These are phyloP conservation scores for Numida meleagris DNA, from an alignment of 2,113 vertebrate genomes.

Conservation along the genomic window DNA sequence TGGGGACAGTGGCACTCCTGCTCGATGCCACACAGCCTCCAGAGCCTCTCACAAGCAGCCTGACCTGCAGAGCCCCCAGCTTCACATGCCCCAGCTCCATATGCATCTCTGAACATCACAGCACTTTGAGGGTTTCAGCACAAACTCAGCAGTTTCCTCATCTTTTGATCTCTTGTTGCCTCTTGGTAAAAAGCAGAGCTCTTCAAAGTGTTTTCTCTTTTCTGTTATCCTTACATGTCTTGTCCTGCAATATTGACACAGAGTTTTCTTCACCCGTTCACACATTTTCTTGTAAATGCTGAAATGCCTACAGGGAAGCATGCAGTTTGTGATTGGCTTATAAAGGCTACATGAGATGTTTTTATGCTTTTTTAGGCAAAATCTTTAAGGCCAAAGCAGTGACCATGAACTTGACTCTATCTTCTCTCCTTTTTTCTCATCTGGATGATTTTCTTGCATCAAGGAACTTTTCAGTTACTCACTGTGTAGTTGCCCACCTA, in stretches of 20 bases:
- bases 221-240: not conserved
- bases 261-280: not conserved
- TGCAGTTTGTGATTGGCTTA: not conserved
- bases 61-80: too few relatives aligned
- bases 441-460: not conserved
- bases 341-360: not conserved
- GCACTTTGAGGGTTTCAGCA: fast-evolving
- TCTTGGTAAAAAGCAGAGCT: not conserved
- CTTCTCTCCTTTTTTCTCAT: not conserved
- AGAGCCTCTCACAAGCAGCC: not conserved
- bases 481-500: not conserved
- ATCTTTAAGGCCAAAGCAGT: not conserved
- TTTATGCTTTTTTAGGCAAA: not conserved
- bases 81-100: fast-evolving
- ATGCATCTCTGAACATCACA: fast-evolving
- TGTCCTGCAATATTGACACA: not conserved
- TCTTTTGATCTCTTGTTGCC: not conserved
- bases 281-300: not conserved
- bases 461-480: not conserved
- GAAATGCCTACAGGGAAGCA: not conserved
- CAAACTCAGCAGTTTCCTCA: fast-evolving
- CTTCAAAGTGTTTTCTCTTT: not conserved
- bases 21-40: not conserved
- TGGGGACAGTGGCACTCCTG: not conserved
- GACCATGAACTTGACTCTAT: not conserved